Conservation (phyloP, 2,797 vertebrate species). For the Adelosebastes latens region DNA sequence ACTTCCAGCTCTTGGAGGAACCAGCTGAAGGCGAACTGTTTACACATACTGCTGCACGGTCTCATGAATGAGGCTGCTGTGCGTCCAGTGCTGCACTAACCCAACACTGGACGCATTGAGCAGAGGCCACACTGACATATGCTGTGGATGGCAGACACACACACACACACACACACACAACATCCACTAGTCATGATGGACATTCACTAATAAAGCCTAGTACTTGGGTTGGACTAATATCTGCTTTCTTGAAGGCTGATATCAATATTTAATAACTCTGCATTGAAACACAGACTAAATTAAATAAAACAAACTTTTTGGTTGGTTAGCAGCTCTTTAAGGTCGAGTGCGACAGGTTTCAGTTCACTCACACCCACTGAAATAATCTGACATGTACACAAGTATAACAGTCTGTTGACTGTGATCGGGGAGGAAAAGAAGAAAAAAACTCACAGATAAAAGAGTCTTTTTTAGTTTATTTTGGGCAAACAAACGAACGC, state of each 20-base stretch:
- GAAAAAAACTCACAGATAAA: too few relatives aligned
- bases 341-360: neutral
- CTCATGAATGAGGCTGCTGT: slow-evolving; percentile 76
- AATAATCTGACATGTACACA: neutral
- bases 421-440: neutral
- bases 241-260: neutral
- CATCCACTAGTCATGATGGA: neutral
- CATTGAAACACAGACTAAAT: neutral
- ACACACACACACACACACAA: neutral
- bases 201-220: neutral
- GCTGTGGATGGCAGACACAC: neutral
- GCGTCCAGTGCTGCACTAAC: slow-evolving; percentile 5
- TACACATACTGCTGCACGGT: slow-evolving; percentile 53
- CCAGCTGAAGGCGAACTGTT: slow-evolving; percentile 58
- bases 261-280: neutral
- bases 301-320: neutral
- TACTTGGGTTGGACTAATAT: neutral
- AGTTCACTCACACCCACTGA: neutral
- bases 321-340: neutral
- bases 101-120: slow-evolving; percentile 71
- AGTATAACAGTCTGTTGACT: neutral
- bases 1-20: slow-evolving; percentile 55
- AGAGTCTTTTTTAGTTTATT: too few relatives aligned
- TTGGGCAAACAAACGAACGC: too few relatives aligned
- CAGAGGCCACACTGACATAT: slow-evolving; percentile 20